Percentiles rank a stretch among this genome's conserved stretches.
Conservation (phyloP, 2,797 vertebrate genomes). For the Geotrypetes seraphini region DNA sequence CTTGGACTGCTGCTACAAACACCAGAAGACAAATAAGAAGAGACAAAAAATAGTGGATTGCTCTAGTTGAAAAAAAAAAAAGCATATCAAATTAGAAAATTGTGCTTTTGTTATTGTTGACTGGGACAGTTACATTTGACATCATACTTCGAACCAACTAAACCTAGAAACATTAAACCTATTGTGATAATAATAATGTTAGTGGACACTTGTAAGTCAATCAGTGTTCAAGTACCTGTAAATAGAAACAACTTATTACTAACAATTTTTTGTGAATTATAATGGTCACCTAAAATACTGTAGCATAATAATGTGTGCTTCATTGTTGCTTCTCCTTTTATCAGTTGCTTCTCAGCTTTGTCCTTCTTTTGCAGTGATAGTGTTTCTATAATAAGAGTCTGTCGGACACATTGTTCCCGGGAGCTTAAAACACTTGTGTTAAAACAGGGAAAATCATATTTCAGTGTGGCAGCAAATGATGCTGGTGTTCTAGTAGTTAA, state of each 20-base stretch:
- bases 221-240: constrained; percentile 95
- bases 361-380: constrained; percentile 47
- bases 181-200: constrained; percentile 86
- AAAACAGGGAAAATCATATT: constrained; percentile 34
- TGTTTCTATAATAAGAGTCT: constrained; percentile 56
- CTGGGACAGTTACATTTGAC: constrained; percentile 89
- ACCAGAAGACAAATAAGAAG: constrained; percentile 48
- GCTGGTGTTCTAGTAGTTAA: constrained; percentile 15
- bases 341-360: constrained; percentile 37
- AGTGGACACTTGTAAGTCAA: constrained; percentile 90
- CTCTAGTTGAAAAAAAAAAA: constrained; percentile 70
- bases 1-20: constrained; percentile 67
- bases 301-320: constrained; percentile 67
- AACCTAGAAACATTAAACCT: constrained; percentile 77
- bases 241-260: constrained; percentile 88
- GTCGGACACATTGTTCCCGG: constrained; percentile 57
- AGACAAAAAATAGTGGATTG: constrained; percentile 45
- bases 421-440: constrained; percentile 44
- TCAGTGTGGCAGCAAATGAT: constrained; percentile 22
- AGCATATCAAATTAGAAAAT: constrained; percentile 77
- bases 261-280: constrained; percentile 91
- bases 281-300: constrained; percentile 75
- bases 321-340: constrained; percentile 58
- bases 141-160: constrained; percentile 64
- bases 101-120: constrained; percentile 88